Percentiles rank a stretch among this genome's conserved stretches.
phyloP scores from a whole-genome alignment of 2,113 vertebrate species.

The Felis catus region DNA sequence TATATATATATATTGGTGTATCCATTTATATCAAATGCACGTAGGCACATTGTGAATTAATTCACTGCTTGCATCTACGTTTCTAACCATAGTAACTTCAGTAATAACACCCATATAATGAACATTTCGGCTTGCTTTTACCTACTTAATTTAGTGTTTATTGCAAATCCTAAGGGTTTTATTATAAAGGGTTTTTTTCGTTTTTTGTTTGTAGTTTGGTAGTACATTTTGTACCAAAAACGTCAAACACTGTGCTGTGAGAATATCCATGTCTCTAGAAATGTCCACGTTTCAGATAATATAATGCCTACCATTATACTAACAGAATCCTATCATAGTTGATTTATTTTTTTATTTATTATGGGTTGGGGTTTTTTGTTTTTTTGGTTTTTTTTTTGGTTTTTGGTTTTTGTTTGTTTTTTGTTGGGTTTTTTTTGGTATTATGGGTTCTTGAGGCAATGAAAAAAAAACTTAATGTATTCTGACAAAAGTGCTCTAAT shows the following conservation, averaged over 20 bases:
- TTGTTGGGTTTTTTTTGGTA: constrained; percentile 75
- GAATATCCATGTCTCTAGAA: constrained; percentile 72
- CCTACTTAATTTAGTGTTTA: constrained; percentile 70
- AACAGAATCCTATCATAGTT: constrained; percentile 67
- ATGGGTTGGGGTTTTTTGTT: neutral
- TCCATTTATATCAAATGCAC: constrained; percentile 2
- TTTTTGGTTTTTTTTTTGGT: constrained; percentile 63
- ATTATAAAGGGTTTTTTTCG: constrained; percentile 45
- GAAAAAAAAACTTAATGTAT: constrained; percentile 80
- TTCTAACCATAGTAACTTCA: constrained; percentile 78
- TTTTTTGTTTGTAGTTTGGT: constrained; percentile 71
- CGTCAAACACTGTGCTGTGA: constrained; percentile 85
- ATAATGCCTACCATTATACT: constrained; percentile 72
- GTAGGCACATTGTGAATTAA: constrained; percentile 57
- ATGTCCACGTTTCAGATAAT: constrained; percentile 76
- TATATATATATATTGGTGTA: constrained; percentile 2
- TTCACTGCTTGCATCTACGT: constrained; percentile 73
- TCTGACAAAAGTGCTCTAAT: constrained; percentile 81
- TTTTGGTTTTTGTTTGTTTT: neutral
- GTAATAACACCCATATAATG: constrained; percentile 73
- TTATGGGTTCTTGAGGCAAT: constrained; percentile 81
- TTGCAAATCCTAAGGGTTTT: constrained; percentile 79
- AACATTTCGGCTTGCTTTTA: constrained; percentile 79
- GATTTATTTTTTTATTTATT: constrained; percentile 84
- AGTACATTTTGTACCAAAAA: constrained; percentile 87